Conservation (phyloP, 2,797 vertebrate genomes). For the Circus cinereus region DNA sequence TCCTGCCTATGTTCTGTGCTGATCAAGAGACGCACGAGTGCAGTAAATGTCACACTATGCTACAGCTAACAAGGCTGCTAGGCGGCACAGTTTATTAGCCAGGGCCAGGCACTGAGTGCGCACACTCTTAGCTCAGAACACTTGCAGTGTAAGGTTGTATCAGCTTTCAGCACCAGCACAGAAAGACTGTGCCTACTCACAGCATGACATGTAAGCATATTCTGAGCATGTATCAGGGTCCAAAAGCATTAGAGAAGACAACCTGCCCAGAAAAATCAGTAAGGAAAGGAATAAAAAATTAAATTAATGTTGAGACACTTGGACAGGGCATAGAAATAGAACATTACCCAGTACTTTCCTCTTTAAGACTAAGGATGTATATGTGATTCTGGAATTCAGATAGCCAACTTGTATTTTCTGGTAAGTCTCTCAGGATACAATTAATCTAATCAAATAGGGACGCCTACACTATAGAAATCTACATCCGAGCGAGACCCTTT, state of each 20-base stretch:
- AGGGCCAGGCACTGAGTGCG: fast-evolving
- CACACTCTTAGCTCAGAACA: background rate
- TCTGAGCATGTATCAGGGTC: background rate
- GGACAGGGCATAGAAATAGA: background rate
- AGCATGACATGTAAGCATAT: background rate
- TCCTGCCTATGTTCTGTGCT: background rate
- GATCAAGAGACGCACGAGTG: background rate
- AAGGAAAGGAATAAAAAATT: background rate
- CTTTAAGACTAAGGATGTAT: background rate
- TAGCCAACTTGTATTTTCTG: background rate
- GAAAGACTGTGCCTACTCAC: background rate
- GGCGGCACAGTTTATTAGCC: fast-evolving
- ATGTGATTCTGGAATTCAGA: background rate
- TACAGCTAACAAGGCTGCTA: background rate
- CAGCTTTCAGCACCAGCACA: background rate
- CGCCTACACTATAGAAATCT: background rate
- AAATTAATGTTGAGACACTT: background rate
- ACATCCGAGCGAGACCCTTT: background rate
- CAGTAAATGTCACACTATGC: fast-evolving
- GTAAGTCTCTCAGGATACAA: background rate
- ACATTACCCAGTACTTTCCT: background rate
- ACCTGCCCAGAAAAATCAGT: background rate
- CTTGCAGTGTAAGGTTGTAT: background rate
- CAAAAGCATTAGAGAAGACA: background rate
- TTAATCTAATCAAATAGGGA: background rate